Base-by-base conservation (phyloP, 2,888 invertebrate species). In the Allophyes oxyacanthae region DNA sequence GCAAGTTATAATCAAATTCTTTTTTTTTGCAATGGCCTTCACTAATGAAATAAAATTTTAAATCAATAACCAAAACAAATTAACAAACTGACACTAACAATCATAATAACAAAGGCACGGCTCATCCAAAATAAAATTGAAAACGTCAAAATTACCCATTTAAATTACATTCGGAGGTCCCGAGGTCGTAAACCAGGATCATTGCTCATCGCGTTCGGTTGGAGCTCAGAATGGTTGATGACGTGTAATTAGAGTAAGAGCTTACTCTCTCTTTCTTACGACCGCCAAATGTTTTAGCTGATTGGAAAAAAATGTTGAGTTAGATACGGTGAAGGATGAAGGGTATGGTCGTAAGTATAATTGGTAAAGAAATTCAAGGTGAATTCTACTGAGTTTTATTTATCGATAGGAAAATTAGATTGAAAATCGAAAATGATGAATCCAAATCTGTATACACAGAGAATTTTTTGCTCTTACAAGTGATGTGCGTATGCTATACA, bases 161-260 rank as follows among this genome's bases (percentile, higher is more conserved):
- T 72, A 72, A 71, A 71, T 69, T 73, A 71, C 60, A 73, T 69
- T 71, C 53, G 42, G 43, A 30, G 50, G n/a, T 20, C 36, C 15
- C 15, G 26, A 26, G 15, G 32, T 69, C 71, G 61, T 71, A 64
- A 71, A 71, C 50, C 2, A 30, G 48, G 53, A 57, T 69, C 70
- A 69, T 73, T 71, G 48, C 57, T 71, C 69, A 69, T 60, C 50
- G 54, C 44, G 14, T 62, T 54, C 43, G 43, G 50, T 55, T 38
- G n/a, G 30, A 51, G 53, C 55, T 45, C 54, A 43, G 32, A 8
- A 37, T 52, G 56, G 59, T 45, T 69, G 70, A 71, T 73, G 70
- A 64, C 20, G 38, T 53, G 48, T 58, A 73, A 71, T 71, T 73
- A 71, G 10, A 52, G 32, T 52, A 38, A 63, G 40, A 70, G 63